These are phyloP conservation scores for Heliconius ismenius DNA, from an alignment of 2,888 invertebrate species.

Conservation along the genomic window DNA sequence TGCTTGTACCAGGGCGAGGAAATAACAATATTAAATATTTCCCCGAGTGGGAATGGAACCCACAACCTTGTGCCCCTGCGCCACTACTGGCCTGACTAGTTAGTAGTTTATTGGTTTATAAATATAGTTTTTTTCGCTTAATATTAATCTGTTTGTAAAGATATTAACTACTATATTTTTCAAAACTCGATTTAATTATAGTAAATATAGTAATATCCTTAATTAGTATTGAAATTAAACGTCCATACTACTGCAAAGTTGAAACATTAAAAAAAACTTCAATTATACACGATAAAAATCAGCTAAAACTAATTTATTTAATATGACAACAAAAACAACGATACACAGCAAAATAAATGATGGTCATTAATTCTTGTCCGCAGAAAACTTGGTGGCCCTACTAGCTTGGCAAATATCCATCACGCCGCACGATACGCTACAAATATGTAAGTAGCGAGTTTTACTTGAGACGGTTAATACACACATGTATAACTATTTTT, in stretches of 20 bases:
- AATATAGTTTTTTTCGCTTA: background rate
- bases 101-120: too few species aligned
- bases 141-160: background rate
- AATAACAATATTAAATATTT: too few species aligned
- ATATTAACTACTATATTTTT: background rate
- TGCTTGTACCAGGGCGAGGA: too few species aligned
- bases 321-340: constrained; percentile 2
- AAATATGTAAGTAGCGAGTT: constrained; percentile 19
- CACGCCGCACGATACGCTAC: constrained; percentile 31
- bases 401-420: constrained; percentile 21
- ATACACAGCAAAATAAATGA: background rate
- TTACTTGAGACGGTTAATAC: constrained; percentile 1
- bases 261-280: background rate
- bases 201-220: background rate
- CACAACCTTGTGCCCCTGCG: too few species aligned
- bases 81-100: too few species aligned
- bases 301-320: constrained; percentile 10
- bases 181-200: background rate
- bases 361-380: constrained; percentile 6
- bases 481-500: background rate
- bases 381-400: constrained; percentile 13
- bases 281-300: background rate
- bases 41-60: too few species aligned
- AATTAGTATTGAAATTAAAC: background rate
- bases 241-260: background rate